Evolutionary conservation across 2,888 invertebrate species (phyloP), one percentile per base, ranked within the genome.

Genomic region (Malacosoma neustria): DNA sequence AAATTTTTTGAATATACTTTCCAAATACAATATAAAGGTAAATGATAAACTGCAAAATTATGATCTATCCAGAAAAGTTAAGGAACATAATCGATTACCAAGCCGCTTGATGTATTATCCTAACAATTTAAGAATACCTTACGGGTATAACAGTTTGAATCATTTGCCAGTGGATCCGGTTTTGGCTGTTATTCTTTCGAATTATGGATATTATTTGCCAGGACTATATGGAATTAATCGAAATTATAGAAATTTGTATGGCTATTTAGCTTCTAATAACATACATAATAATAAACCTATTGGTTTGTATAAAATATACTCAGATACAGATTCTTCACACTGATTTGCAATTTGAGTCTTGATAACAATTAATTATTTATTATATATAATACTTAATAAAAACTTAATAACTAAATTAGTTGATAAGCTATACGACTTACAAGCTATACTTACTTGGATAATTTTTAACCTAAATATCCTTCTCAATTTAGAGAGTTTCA

Each of bases 271-370:
- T 11, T 85, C 88, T 4, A 91, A 90, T 58, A 90, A 90, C 61
- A 88, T 89, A 49, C 90, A 90, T 57, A 90, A 90, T 53, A 89
- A 89, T 56, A 81, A 85, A 58, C 90, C 91, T 1, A 90, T 90
- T 54, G 90, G 90, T 31, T 68, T 82, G 22, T 91, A 91, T 56
- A 91, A 90, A 59, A 44, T 80, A 37, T 77, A 64, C 52, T 74
- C 80, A 4, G 82, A 84, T 46, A 73, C 71, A n/a, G 72, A 81
- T 61, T 70, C 75, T 12, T 65, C 41, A 30, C 31, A 42, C 15
- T 45, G 30, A 15, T 14, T 9, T 14, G n/a, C n/a, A n/a, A n/a
- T n/a, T n/a, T n/a, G n/a, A n/a, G n/a, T n/a, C n/a, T n/a, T n/a
- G n/a, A n/a, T n/a, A n/a, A n/a, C n/a, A n/a, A n/a, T n/a, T n/a